These are phyloP conservation scores for Drosophila nr. fundita DNA, from an alignment of 2,888 invertebrate genomes.

Conservation along the genomic window DNA sequence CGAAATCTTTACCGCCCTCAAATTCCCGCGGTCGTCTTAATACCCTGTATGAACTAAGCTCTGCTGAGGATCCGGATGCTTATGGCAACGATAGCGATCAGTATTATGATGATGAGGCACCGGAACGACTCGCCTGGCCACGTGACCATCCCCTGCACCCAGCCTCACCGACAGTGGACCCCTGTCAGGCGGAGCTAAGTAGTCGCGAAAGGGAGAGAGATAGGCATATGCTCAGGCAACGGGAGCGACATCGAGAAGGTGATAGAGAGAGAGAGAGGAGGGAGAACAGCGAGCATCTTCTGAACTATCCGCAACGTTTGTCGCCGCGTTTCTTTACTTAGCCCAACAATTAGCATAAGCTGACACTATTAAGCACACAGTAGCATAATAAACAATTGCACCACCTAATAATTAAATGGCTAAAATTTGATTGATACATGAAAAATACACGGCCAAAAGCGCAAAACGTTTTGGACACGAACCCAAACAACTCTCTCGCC, in stretches of 20 bases:
- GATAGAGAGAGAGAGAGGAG: not conserved
- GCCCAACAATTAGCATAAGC: slow-evolving; percentile 20
- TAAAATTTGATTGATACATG: slow-evolving; percentile 1
- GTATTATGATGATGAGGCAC: slow-evolving; percentile 45
- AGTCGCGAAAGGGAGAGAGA: slow-evolving; percentile 19
- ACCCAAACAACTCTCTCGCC: slow-evolving; percentile 6
- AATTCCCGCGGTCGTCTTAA: not conserved
- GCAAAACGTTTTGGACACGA: slow-evolving; percentile 2
- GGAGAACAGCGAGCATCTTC: slow-evolving; percentile 13
- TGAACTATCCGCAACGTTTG: slow-evolving; percentile 23
- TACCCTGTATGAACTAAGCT: slow-evolving; percentile 23
- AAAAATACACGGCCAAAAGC: slow-evolving; percentile 2
- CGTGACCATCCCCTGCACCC: slow-evolving; percentile 12
- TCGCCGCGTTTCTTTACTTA: slow-evolving; percentile 61
- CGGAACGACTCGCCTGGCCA: slow-evolving; percentile 27
- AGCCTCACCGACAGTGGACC: slow-evolving; percentile 41
- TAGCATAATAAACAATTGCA: slow-evolving; percentile 61
- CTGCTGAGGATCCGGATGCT: slow-evolving; percentile 42
- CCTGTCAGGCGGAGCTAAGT: slow-evolving; percentile 52
- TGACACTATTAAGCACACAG: slow-evolving; percentile 45
- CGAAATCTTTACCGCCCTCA: not conserved
- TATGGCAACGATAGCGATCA: slow-evolving; percentile 39
- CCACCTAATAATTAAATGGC: slow-evolving; percentile 14
- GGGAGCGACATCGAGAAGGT: slow-evolving; percentile 11
- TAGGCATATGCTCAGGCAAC: not conserved